Percentiles rank a stretch among this genome's conserved stretches.
phyloP scores from a whole-genome alignment of 2,113 vertebrate genomes.

The Tachuris rubrigastra region DNA sequence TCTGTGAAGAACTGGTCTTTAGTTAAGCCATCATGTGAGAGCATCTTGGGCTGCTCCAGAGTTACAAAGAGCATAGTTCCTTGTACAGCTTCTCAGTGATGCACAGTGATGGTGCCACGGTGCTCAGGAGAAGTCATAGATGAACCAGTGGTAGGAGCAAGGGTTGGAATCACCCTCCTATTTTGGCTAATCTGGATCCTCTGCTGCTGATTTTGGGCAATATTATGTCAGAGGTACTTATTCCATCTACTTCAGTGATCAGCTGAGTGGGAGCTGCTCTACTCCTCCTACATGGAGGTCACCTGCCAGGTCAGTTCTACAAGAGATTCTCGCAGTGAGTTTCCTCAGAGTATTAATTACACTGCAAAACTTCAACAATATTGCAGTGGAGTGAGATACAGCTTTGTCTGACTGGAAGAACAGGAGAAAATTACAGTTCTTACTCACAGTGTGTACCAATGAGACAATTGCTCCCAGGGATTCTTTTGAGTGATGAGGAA shows the following conservation, averaged over 20 bases:
- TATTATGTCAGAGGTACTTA: constrained; percentile 45
- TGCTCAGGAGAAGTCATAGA: not conserved
- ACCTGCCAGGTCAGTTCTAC: constrained; percentile 62
- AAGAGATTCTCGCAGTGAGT: constrained; percentile 60
- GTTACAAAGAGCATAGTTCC: not conserved
- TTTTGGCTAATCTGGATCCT: not conserved
- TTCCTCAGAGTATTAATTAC: constrained; percentile 73
- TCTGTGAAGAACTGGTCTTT: not conserved
- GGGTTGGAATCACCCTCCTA: not conserved
- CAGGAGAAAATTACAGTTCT: not conserved
- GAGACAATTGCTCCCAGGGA: not conserved
- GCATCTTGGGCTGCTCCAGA: not conserved
- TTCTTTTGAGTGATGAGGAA: not conserved
- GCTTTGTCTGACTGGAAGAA: not conserved
- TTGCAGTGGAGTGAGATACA: not conserved
- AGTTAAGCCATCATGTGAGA: not conserved
- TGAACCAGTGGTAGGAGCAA: not conserved
- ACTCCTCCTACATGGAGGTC: constrained; percentile 51
- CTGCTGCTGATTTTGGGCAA: not conserved
- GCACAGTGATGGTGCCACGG: fast-evolving
- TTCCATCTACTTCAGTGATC: constrained; percentile 49
- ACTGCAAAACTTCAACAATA: constrained; percentile 42
- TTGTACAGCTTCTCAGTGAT: not conserved
- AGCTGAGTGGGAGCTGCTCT: constrained; percentile 47
- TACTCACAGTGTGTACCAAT: not conserved